phyloP scores from a whole-genome alignment of 2,113 vertebrate species.

The Cyprinodon variegatus region DNA sequence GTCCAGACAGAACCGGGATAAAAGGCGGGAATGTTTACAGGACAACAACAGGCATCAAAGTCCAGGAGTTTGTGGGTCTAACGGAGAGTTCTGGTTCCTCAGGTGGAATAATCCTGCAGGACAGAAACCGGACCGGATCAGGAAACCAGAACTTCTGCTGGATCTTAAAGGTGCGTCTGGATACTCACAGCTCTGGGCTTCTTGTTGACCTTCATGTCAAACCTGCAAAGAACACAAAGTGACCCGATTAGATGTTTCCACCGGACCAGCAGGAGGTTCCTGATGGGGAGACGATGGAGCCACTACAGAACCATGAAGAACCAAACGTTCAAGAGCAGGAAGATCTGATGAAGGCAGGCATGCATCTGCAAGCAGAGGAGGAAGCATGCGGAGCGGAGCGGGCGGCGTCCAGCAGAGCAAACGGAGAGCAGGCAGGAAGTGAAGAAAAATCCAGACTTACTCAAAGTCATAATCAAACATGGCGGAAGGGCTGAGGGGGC shows the following conservation, averaged over 20 bases:
- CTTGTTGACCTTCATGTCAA: slow-evolving; percentile 99
- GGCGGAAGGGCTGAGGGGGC: slow-evolving; percentile 96
- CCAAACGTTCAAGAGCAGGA: not conserved
- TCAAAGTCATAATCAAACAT: slow-evolving; percentile 99
- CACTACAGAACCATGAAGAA: slow-evolving; percentile 35
- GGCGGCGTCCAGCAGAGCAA: slow-evolving; percentile 37
- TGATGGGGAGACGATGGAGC: slow-evolving; percentile 7
- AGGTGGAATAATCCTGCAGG: slow-evolving; percentile 78
- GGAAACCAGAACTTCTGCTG: not conserved
- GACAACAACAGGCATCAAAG: slow-evolving; percentile 35
- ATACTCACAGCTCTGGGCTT: slow-evolving; percentile 95
- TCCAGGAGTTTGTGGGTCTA: slow-evolving; percentile 41
- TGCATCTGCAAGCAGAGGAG: not conserved
- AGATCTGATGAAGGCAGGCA: not conserved
- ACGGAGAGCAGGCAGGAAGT: slow-evolving; percentile 75
- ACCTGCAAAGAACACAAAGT: slow-evolving; percentile 80
- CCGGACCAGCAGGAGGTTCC: not conserved
- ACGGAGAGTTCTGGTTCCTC: slow-evolving; percentile 27
- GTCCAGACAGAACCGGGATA: slow-evolving; percentile 20
- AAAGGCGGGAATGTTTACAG: slow-evolving; percentile 52
- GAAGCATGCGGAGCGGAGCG: not conserved
- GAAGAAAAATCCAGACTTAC: slow-evolving; percentile 94
- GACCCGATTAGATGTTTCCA: not conserved
- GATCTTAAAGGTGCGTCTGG: too few relatives aligned
- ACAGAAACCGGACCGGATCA: not conserved